These are phyloP conservation scores for honey bee (Apis mellifera) DNA, from an alignment of 1,140 invertebrate genomes.

Conservation along the genomic window Amel_HAv3.1 CM009931.2:22027501-22028000, in stretches of 20 bases:
- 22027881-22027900: constrained; percentile 66
- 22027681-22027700: constrained; percentile 13
- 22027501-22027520: neutral
- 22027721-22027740: constrained; percentile 20
- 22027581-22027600: neutral
- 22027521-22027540: neutral
- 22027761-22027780: neutral
- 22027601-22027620: neutral
- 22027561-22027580: neutral
- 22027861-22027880: constrained; percentile 67
- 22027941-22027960: constrained; percentile 71
- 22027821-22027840: constrained; percentile 62
- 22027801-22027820: constrained; percentile 48
- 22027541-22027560: too few relatives aligned
- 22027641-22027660: constrained; percentile 26
- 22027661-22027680: constrained; percentile 37
- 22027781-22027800: neutral
- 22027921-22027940: constrained; percentile 64
- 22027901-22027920: constrained; percentile 63
- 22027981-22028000: constrained; percentile 38
- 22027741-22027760: constrained; percentile 17
- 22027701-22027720: neutral
- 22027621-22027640: neutral
- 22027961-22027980: constrained; percentile 66
- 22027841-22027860: constrained; percentile 45